Evolutionary conservation across 1,140 invertebrate species (phyloP), one percentile per base, ranked within the genome.

Genomic region (Formica exsecta): DNA sequence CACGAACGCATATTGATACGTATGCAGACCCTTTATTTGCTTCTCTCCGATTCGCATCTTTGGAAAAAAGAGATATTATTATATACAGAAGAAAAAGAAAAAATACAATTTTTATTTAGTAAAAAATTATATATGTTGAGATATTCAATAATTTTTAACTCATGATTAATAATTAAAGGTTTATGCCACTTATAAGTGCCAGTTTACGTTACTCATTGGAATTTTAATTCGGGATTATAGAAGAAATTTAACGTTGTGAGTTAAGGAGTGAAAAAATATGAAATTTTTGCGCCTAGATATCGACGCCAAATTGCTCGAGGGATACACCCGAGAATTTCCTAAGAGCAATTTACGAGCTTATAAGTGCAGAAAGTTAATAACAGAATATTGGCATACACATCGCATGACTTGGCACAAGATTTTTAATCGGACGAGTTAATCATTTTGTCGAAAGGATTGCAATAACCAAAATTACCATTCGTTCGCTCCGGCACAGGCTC

Each of bases 401-500:
- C n/a, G 13, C 64, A 70, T 80, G 65, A 80, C 64, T 80, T n/a
- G 41, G 25, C 25, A 22, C 2, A 70, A 70, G 29, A 13, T 25
- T 38, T 44, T 54, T 32, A 29, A 7, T 8, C 2, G 25, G 7
- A 68, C 44, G 48, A 13, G 36, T 51, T 66, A 74, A 74, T 19
- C 19, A 61, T 65, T 79, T 61, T 4, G 9, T 29, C 13, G 59
- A 32, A 29, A 68, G 19, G 8, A 25, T 57, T 66, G 54, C 16
- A 22, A 68, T 44, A 25, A 74, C 0, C 8, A 48, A 77, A 32
- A 64, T 68, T 87, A 98, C 97, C 96, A 98, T 95, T 64, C 95
- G 95, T 19, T 97, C 97, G 32, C 97, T 96, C 64, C 98, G 95
- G 92, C 98, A 98, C 84, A 98, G 96, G 90, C 97, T 98, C 93